Evolutionary conservation across 2,797 vertebrate species (phyloP).

Genomic region (Tadarida brasiliensis): DNA sequence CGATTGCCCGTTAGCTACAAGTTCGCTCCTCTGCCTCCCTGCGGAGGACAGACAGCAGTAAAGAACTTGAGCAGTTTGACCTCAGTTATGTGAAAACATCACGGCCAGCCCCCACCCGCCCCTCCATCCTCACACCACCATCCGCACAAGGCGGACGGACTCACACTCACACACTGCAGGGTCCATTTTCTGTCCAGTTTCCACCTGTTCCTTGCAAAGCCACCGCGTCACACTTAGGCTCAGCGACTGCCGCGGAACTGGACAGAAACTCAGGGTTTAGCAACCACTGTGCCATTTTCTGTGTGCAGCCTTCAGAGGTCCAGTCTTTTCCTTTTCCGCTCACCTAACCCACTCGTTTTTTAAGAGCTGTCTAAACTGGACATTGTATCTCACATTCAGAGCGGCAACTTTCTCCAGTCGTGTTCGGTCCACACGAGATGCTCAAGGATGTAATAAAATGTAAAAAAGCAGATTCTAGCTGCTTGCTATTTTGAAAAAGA

Average conservation of each 20-base stretch:
- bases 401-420: slow-evolving; percentile 75
- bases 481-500: slow-evolving; percentile 83
- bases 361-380: slow-evolving; percentile 22
- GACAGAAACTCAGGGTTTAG: slow-evolving; percentile 38
- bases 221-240: slow-evolving; percentile 14
- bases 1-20: not conserved
- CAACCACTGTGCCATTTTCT: not conserved
- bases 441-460: slow-evolving; percentile 78
- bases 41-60: not conserved
- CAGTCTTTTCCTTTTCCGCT: not conserved
- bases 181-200: slow-evolving; percentile 25
- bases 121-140: not conserved
- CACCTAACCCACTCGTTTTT: not conserved
- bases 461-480: slow-evolving; percentile 64
- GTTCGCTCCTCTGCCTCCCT: not conserved
- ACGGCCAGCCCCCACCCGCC: not conserved
- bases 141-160: not conserved
- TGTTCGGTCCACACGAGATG: slow-evolving; percentile 72
- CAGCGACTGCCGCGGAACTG: no score
- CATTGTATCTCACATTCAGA: slow-evolving; percentile 50
- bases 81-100: not conserved
- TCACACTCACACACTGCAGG: not conserved
- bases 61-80: not conserved
- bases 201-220: slow-evolving; percentile 57
- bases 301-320: not conserved